A percentile compares a stretch with the other conserved stretches of the same genome.
phyloP scores from a whole-genome alignment of 1,140 invertebrate species.

The Heliothis virescens region DNA sequence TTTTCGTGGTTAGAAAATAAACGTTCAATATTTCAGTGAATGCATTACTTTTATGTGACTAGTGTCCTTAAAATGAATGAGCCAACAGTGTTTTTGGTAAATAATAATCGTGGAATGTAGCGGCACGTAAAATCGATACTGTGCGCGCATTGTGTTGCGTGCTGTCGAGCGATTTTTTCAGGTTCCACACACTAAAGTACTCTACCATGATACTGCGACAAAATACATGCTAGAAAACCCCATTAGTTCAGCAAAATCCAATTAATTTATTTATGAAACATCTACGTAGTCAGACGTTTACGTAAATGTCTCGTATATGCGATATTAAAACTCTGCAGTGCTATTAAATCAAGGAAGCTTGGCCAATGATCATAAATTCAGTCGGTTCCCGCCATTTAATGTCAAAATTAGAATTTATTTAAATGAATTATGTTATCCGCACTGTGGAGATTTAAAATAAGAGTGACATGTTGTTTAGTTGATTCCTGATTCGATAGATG shows the following conservation, averaged over 20 bases:
- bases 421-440: not conserved
- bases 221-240: conserved; percentile 13
- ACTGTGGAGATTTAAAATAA: conserved; percentile 10
- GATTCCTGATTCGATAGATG: conserved; percentile 6
- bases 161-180: conserved; percentile 44
- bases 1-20: not conserved
- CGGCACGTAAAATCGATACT: conserved; percentile 77
- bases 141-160: conserved; percentile 69
- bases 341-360: conserved; percentile 1
- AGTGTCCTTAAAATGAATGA: conserved; percentile 27
- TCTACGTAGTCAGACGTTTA: not conserved
- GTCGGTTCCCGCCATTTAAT: conserved; percentile 28
- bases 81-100: conserved; percentile 48
- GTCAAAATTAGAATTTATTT: not conserved
- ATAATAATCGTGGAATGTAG: conserved; percentile 51
- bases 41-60: not conserved
- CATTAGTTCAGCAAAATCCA: not conserved
- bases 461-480: not conserved
- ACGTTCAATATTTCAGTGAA: conserved; percentile 17
- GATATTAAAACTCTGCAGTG: conserved; percentile 25
- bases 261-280: not conserved
- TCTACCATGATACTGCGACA: conserved; percentile 10
- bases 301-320: not conserved
- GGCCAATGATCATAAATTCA: conserved; percentile 6
- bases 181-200: conserved; percentile 41